Base-by-base conservation (phyloP, 2,888 invertebrate genomes). In the Machimus rusticus region DNA sequence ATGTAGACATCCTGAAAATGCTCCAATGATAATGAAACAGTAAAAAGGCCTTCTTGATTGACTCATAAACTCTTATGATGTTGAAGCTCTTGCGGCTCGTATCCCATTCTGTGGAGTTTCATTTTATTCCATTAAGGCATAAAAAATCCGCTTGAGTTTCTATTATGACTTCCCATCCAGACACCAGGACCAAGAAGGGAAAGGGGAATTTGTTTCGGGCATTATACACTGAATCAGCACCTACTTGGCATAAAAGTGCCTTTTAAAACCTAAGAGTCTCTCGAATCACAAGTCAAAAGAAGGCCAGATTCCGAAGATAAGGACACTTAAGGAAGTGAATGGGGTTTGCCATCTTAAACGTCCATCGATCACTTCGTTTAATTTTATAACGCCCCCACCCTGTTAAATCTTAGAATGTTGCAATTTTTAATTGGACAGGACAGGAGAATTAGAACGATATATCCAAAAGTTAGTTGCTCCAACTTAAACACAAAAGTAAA, bases 81-180 rank as follows among this genome's bases (percentile, higher is more conserved):
- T 12, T 28, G 9, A 23, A 23, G 66, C 28, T 66, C 28, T 66
- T 66, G 23, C 23, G 66, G 66, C 23, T 28, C 66, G 28, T 66
- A 66, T 1, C 23, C 23, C 66, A 66, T 78, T 78, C 78, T 43
- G 23, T 39, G 39, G 28, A 46, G 46, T 14, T 78, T 37, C 28
- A 78, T 78, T 78, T 78, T 78, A 78, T 43, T 78, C 78, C 28
- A 78, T 78, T 78, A 78, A 46, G 46, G 78, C 43, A 78, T 23
- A 76, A 76, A 78, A 78, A 78, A 78, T 78, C 28, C 78, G 19
- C 78, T 78, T 78, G 78, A 78, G 23, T 78, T 78, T 78, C 78
- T 43, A 19, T 46, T 78, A 78, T 78, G 43, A 28, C 23, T 39
- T 46, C 43, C 43, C 14, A 23, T 78, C 12, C 28, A 66, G 57